Evolutionary conservation across 2,888 invertebrate genomes (phyloP).

Genomic region (Baccha elongata): DNA sequence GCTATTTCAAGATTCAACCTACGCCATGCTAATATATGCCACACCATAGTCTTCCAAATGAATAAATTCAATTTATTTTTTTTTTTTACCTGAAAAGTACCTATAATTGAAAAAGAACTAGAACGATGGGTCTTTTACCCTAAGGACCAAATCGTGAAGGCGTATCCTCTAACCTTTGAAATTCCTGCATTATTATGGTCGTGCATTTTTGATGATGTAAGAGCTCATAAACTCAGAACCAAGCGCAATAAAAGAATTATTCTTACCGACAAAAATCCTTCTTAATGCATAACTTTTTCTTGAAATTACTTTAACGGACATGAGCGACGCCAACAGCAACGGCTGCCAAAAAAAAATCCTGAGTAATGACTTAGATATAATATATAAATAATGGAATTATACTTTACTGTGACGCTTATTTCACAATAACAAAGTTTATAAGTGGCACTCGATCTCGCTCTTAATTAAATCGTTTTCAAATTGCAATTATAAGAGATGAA

Average conservation of each 20-base stretch:
- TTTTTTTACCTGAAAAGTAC: constrained; percentile 22
- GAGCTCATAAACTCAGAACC: constrained; percentile 47
- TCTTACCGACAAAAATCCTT: constrained; percentile 21
- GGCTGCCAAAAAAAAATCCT: background rate
- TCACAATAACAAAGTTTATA: constrained; percentile 53
- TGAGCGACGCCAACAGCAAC: background rate
- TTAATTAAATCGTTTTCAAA: constrained; percentile 65
- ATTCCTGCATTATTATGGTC: constrained; percentile 32
- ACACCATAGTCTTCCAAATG: constrained; percentile 8
- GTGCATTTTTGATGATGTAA: constrained; percentile 57
- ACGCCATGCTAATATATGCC: background rate
- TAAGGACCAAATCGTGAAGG: constrained; percentile 11
- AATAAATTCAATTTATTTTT: constrained; percentile 37
- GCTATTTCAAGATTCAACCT: constrained; percentile 2
- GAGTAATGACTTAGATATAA: constrained; percentile 29
- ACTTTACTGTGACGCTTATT: constrained; percentile 27
- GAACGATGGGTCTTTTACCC: background rate
- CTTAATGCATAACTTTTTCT: constrained; percentile 31
- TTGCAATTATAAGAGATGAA: constrained; percentile 49
- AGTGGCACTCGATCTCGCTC: constrained; percentile 59
- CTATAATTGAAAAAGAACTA: background rate
- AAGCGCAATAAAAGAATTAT: constrained; percentile 29
- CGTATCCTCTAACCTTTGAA: constrained; percentile 17
- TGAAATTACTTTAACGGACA: constrained; percentile 3
- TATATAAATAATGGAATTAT: constrained; percentile 49